These are phyloP conservation scores for Orthonevra nobilis DNA, from an alignment of 2,888 invertebrate genomes.

Conservation along the genomic window DNA sequence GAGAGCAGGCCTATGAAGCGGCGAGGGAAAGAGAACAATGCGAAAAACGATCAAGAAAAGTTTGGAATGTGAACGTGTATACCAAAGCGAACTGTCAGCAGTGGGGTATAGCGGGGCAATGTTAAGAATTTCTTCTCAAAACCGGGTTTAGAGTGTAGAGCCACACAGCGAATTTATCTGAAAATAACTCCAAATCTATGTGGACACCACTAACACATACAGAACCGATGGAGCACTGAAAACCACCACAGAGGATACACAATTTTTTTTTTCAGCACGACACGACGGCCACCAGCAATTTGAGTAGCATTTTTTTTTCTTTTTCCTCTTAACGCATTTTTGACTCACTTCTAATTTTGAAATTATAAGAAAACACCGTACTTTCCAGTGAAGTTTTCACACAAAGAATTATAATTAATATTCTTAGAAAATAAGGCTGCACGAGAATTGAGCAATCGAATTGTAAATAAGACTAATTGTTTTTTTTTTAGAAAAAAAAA, in stretches of 20 bases:
- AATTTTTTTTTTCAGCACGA: constrained; percentile 28
- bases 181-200: constrained; percentile 55
- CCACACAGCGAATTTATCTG: constrained; percentile 54
- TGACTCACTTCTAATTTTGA: background rate
- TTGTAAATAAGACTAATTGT: background rate
- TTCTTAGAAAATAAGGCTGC: no score
- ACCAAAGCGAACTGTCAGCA: constrained; percentile 5
- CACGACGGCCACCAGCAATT: constrained; percentile 41
- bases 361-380: no score
- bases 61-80: constrained; percentile 66
- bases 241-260: constrained; percentile 27
- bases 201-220: constrained; percentile 28
- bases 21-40: constrained; percentile 41
- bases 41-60: constrained; percentile 53
- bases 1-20: constrained; percentile 7
- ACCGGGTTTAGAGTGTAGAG: constrained; percentile 55
- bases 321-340: constrained; percentile 5
- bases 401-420: no score
- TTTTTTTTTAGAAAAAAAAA: constrained; percentile 3
- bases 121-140: constrained; percentile 64
- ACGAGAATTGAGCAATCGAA: background rate
- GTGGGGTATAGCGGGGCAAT: constrained; percentile 25
- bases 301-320: constrained; percentile 8
- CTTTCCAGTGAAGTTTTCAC: no score
- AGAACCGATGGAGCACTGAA: constrained; percentile 10